Base-by-base conservation (phyloP, 2,113 vertebrate genomes). In the Tor tambroides region DNA sequence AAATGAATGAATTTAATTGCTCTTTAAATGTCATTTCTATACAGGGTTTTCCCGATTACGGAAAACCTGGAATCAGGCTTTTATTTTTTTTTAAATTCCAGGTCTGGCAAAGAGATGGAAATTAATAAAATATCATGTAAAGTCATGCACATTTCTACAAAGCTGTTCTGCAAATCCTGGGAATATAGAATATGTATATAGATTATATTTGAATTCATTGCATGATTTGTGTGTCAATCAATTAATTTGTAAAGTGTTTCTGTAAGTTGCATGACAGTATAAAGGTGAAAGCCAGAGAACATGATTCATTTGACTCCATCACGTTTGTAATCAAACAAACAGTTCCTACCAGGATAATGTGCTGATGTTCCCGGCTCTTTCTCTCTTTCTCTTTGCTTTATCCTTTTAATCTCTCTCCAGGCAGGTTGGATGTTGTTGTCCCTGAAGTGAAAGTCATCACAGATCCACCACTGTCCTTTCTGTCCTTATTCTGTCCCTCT, bases 381-480 rank as follows among this genome's bases (percentile, higher is more conserved):
- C 67, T 54, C 28, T 83, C 19, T 51, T 17, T 65, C 56, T 41
- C 51, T 83, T 43, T 35, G 23, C 46, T 54, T 78, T 32, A 46
- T 54, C 59, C 28, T 49, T 65, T 67, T 5, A 78, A 4, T 38
- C 10, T n/a, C 17, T 67, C 9, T 32, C 41, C 76, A 15, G 43
- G 26, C 21, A 46, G 26, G 10, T 69, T 69, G 38, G 63, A 69
- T 83, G 63, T 3, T 69, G 41, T 49, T 1, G 63, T 69, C 35
- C 80, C 41, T 82, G 80, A 19, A 46, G 38, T 65, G 17, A 49
- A 69, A 46, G 35, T 77, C 84, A 69, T 69, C 77, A 65, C 51
- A 11, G 1, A 23, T 78, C 61, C 28, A 9, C 21, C 32, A 9
- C 11, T 30, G 54, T 46, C 72, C 30, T 77, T 26, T 61, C 54